Evolutionary conservation across 2,113 vertebrate genomes (phyloP).

Genomic region (Mesitornis unicolor): DNA sequence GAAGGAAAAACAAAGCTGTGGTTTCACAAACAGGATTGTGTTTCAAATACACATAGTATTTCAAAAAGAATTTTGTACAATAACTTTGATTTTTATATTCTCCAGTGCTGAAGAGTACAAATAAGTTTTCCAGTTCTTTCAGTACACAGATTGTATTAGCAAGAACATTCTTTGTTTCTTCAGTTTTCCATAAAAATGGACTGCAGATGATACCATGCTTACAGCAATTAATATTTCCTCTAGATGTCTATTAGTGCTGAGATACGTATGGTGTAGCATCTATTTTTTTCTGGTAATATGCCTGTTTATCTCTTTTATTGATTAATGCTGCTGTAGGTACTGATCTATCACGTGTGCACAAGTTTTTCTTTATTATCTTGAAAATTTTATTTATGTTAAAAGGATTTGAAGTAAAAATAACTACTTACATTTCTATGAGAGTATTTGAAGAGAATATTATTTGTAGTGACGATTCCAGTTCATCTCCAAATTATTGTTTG

Average conservation of each 20-base stretch:
- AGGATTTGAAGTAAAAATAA: not conserved
- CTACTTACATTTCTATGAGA: not conserved
- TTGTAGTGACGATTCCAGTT: not conserved
- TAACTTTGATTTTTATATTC: not conserved
- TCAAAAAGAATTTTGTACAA: not conserved
- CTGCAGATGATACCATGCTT: not conserved
- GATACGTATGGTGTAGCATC: not conserved
- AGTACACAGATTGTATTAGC: not conserved
- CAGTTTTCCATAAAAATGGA: not conserved
- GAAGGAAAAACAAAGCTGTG: not conserved
- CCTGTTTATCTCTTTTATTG: not conserved
- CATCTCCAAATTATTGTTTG: not conserved
- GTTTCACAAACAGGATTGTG: not conserved
- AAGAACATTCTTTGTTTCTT: not conserved
- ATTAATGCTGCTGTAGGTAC: not conserved
- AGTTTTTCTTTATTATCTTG: not conserved
- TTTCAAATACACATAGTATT: not conserved
- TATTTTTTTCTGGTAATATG: not conserved
- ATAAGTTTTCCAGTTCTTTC: not conserved
- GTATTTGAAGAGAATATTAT: not conserved
- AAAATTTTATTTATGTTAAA: not conserved
- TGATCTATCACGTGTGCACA: not conserved
- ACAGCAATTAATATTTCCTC: not conserved
- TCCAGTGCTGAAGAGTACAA: not conserved
- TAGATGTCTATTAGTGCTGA: not conserved